Conservation (phyloP, 2,888 invertebrate species). For the Pasiphila rectangulata region DNA sequence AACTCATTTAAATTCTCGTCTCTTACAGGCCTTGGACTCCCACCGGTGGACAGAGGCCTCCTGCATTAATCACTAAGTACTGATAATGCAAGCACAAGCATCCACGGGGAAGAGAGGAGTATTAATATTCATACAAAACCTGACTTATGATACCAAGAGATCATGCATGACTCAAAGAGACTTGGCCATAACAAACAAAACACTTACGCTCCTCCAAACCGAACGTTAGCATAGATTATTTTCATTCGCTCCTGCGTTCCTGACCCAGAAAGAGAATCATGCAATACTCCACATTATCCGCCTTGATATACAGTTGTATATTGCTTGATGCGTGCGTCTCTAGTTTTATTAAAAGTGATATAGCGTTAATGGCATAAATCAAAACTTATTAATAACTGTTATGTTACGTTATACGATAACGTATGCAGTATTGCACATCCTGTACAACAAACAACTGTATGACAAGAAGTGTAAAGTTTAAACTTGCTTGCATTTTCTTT, state of each 20-base stretch:
- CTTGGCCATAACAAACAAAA: conserved; percentile 27
- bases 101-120: too few relatives aligned
- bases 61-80: too few relatives aligned
- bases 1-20: too few relatives aligned
- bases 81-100: too few relatives aligned
- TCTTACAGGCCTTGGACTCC: too few relatives aligned
- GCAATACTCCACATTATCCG: conserved; percentile 13
- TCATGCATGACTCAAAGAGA: not conserved
- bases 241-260: conserved; percentile 19
- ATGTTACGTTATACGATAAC: conserved; percentile 4
- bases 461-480: not conserved
- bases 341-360: conserved; percentile 20
- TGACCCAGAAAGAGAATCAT: conserved; percentile 25
- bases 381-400: not conserved
- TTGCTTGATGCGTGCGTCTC: not conserved
- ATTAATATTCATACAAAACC: too few relatives aligned
- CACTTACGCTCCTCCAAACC: conserved; percentile 18
- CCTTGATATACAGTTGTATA: not conserved
- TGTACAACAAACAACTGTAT: not conserved
- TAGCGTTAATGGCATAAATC: conserved; percentile 16
- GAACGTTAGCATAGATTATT: conserved; percentile 25
- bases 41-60: too few relatives aligned
- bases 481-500: not conserved
- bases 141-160: too few relatives aligned
- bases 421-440: not conserved